These are phyloP conservation scores for Sylvia atricapilla DNA, from an alignment of 2,113 vertebrate genomes.

Conservation along the genomic window DNA sequence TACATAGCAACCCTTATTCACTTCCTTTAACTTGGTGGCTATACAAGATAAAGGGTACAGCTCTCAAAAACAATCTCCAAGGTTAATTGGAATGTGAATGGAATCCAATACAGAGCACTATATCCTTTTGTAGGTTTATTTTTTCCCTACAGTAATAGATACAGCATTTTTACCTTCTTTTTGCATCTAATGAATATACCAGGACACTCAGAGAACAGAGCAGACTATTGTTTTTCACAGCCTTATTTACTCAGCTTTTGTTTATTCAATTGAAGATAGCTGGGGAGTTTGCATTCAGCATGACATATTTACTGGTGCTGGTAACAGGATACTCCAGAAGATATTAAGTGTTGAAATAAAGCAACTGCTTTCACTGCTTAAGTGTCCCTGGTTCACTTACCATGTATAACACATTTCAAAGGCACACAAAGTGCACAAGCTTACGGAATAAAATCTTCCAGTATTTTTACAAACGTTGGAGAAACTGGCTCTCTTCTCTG, in stretches of 20 bases:
- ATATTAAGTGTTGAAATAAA: constrained; percentile 12
- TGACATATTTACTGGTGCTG: not conserved
- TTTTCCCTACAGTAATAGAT: not conserved
- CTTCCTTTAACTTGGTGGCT: not conserved
- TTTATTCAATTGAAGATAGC: not conserved
- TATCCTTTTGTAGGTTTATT: not conserved
- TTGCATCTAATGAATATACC: not conserved
- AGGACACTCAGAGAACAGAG: not conserved
- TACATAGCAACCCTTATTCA: not conserved
- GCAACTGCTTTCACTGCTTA: not conserved
- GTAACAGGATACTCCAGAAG: not conserved
- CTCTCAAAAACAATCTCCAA: not conserved
- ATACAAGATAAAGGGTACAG: not conserved
- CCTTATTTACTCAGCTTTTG: not conserved
- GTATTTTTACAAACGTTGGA: not conserved
- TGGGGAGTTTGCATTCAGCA: not conserved
- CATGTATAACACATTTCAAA: constrained; percentile 7
- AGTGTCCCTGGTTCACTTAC: not conserved
- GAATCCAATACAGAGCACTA: not conserved
- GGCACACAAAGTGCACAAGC: not conserved
- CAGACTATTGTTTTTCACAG: not conserved
- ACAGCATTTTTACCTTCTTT: not conserved
- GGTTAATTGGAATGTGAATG: not conserved
- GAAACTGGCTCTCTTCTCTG: constrained; percentile 20
- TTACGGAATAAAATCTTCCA: constrained; percentile 35